Conservation (phyloP, 2,113 vertebrate species). For the Chauna torquata region DNA sequence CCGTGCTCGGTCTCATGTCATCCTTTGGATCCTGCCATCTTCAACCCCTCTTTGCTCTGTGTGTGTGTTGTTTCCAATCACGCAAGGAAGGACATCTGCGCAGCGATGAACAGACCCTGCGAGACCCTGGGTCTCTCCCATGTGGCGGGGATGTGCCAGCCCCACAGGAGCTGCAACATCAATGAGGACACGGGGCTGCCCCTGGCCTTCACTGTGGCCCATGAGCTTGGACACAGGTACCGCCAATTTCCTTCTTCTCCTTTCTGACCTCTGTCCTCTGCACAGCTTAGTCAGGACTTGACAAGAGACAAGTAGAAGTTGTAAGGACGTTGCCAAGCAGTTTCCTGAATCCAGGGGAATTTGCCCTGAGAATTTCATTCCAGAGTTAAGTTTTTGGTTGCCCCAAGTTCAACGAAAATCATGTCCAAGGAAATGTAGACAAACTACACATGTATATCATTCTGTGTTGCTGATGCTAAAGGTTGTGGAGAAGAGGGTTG, state of each 20-base stretch:
- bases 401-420: background rate
- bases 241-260: background rate
- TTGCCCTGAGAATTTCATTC: background rate
- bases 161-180: slow-evolving; percentile 93
- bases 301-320: rapidly evolving
- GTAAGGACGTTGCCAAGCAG: background rate
- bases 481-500: background rate
- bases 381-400: background rate
- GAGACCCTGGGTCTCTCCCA: slow-evolving; percentile 96
- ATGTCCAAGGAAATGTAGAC: rapidly evolving
- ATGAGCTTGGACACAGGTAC: slow-evolving; percentile 97
- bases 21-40: background rate
- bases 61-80: background rate
- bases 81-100: slow-evolving; percentile 94
- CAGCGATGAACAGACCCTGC: slow-evolving; percentile 89
- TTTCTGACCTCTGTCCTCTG: background rate
- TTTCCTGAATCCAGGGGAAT: background rate
- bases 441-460: rapidly evolving
- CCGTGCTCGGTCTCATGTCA: background rate
- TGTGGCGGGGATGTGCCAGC: slow-evolving; percentile 94
- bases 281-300: background rate
- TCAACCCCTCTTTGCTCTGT: background rate
- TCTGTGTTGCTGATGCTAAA: background rate
- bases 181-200: slow-evolving; percentile 95
- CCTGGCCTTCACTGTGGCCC: slow-evolving; percentile 92